Percentiles rank a stretch among this genome's conserved stretches.
phyloP scores from a whole-genome alignment of 2,113 vertebrate genomes.

The Mungos mungo region DNA sequence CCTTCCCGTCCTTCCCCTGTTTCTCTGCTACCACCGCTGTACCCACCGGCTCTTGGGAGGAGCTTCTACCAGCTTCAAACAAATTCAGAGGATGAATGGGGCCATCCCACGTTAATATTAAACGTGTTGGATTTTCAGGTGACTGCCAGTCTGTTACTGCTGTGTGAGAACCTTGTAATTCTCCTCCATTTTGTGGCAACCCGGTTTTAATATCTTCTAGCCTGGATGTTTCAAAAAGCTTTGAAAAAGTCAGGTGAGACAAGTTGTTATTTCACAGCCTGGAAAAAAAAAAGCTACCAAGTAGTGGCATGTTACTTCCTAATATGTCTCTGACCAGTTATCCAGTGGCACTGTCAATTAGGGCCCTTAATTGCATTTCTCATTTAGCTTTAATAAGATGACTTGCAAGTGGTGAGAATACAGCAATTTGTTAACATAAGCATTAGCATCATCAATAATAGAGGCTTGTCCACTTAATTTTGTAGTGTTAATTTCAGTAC shows the following conservation, averaged over 20 bases:
- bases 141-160: neutral
- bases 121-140: neutral
- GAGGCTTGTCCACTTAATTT: neutral
- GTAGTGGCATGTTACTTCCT: slow-evolving; percentile 61
- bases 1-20: fast-evolving
- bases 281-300: slow-evolving; percentile 67
- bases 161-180: neutral
- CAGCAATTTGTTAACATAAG: slow-evolving; percentile 55
- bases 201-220: slow-evolving; percentile 30
- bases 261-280: slow-evolving; percentile 68
- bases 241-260: slow-evolving; percentile 66
- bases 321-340: slow-evolving; percentile 43
- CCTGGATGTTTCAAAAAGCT: slow-evolving; percentile 30
- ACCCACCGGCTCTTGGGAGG: no score
- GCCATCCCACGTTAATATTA: neutral
- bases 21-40: neutral
- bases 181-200: slow-evolving; percentile 22
- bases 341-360: slow-evolving; percentile 54
- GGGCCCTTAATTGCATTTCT: slow-evolving; percentile 55
- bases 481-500: slow-evolving; percentile 11
- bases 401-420: slow-evolving; percentile 5
- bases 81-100: neutral
- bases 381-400: slow-evolving; percentile 64
- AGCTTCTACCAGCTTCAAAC: neutral
- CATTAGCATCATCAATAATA: slow-evolving; percentile 56